phyloP scores from a whole-genome alignment of 2,888 invertebrate species.

The Dryomyza anilis region DNA sequence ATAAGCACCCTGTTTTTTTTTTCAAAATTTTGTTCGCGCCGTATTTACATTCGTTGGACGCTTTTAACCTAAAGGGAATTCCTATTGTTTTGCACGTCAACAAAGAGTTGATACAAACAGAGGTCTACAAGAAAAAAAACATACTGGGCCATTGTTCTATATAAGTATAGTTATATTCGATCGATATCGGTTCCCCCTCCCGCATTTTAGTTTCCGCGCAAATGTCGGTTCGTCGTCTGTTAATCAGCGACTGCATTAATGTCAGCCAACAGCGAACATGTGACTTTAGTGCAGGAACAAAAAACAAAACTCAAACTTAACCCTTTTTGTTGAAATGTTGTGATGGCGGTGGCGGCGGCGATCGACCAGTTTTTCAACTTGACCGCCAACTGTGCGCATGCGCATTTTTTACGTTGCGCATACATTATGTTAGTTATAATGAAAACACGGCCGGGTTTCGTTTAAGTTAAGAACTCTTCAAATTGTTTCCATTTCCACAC shows the following conservation, averaged over 20 bases:
- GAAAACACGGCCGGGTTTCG: neutral
- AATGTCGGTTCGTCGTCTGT: neutral
- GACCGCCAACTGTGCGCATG: conserved; percentile 24
- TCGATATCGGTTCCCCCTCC: neutral
- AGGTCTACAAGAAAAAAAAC: too few species aligned
- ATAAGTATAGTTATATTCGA: neutral
- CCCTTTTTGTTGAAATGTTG: too few species aligned
- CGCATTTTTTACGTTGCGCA: neutral
- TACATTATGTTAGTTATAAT: neutral
- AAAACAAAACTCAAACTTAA: neutral
- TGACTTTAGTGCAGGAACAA: conserved; percentile 27
- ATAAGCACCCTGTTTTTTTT: conserved; percentile 1
- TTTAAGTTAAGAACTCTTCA: conserved; percentile 21
- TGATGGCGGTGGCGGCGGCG: neutral
- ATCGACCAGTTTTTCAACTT: neutral
- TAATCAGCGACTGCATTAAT: conserved; percentile 32
- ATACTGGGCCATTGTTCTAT: conserved; percentile 10
- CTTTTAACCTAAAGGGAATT: conserved; percentile 38
- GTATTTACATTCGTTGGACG: neutral
- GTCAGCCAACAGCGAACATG: conserved; percentile 35
- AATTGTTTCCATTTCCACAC: conserved; percentile 22
- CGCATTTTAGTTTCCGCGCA: neutral
- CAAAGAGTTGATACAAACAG: too few species aligned
- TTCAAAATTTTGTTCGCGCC: neutral
- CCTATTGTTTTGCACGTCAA: conserved; percentile 39